Conservation (phyloP, 2,113 vertebrate species). For the Notarius quadriscutis region DNA sequence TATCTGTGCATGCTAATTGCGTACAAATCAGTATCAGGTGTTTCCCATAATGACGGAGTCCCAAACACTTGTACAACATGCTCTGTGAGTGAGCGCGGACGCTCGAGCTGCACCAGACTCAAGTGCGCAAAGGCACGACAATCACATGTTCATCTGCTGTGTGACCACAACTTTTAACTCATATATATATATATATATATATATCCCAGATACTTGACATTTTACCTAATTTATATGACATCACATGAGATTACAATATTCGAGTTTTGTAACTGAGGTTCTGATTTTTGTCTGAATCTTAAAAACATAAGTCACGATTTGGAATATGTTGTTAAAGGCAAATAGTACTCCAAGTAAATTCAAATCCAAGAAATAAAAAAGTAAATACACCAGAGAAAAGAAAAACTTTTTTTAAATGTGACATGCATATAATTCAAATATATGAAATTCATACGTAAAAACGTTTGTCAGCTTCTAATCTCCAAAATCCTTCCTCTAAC, state of each 20-base stretch:
- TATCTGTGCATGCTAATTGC: too few relatives aligned
- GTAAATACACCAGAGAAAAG: background rate
- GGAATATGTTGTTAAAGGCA: background rate
- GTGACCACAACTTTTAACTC: too few relatives aligned
- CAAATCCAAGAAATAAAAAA: background rate
- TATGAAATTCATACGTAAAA: background rate
- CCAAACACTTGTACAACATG: too few relatives aligned
- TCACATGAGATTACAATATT: background rate
- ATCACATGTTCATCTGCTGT: too few relatives aligned
- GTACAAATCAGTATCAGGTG: too few relatives aligned
- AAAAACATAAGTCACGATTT: background rate
- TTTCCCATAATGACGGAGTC: too few relatives aligned
- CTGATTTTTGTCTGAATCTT: background rate
- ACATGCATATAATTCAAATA: background rate
- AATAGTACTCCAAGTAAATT: background rate
- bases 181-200: too few relatives aligned
- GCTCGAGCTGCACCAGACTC: too few relatives aligned
- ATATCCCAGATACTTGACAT: background rate
- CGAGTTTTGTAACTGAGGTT: background rate
- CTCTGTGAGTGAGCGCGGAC: too few relatives aligned
- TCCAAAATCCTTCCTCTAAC: background rate
- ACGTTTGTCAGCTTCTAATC: background rate
- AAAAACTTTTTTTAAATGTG: background rate
- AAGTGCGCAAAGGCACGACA: too few relatives aligned
- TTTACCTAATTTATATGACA: background rate